Percentiles rank a stretch among this genome's conserved stretches.
phyloP scores from a whole-genome alignment of 2,888 invertebrate genomes.

The Acleris sparsana region DNA sequence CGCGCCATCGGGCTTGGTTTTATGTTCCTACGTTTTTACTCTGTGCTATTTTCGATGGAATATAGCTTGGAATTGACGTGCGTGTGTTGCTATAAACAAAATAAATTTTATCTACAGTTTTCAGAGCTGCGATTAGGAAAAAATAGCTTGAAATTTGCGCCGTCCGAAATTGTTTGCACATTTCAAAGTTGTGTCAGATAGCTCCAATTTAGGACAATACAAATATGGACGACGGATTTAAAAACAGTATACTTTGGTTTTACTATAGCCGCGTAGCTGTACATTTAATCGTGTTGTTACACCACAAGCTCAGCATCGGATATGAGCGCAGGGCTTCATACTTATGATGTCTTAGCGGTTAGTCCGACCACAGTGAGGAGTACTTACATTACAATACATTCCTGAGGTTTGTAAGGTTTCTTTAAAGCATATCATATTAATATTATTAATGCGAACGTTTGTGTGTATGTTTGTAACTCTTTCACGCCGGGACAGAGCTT shows the following conservation, averaged over 20 bases:
- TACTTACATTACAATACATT: conserved; percentile 5
- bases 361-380: conserved; percentile 17
- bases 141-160: too few species aligned
- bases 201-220: too few species aligned
- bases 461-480: too few species aligned
- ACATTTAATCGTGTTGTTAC: not conserved
- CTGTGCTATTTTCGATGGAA: conserved; percentile 2
- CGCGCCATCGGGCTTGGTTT: conserved; percentile 56
- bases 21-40: conserved; percentile 15
- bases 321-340: conserved; percentile 6
- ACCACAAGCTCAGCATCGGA: conserved; percentile 9
- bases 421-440: not conserved
- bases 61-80: not conserved
- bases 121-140: too few species aligned
- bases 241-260: not conserved
- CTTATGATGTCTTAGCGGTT: conserved; percentile 15
- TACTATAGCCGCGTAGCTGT: not conserved
- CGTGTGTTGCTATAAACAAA: not conserved
- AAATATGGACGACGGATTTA: too few species aligned
- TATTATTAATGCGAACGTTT: too few species aligned
- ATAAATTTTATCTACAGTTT: not conserved
- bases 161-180: too few species aligned
- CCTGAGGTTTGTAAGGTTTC: conserved; percentile 23
- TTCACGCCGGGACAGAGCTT: too few species aligned
- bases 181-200: too few species aligned